A percentile compares a stretch with the other conserved stretches of the same genome.
These are phyloP conservation scores for Pantherophis alleghaniensis DNA, from an alignment of 2,797 vertebrate genomes.

Conservation along the genomic window DNA sequence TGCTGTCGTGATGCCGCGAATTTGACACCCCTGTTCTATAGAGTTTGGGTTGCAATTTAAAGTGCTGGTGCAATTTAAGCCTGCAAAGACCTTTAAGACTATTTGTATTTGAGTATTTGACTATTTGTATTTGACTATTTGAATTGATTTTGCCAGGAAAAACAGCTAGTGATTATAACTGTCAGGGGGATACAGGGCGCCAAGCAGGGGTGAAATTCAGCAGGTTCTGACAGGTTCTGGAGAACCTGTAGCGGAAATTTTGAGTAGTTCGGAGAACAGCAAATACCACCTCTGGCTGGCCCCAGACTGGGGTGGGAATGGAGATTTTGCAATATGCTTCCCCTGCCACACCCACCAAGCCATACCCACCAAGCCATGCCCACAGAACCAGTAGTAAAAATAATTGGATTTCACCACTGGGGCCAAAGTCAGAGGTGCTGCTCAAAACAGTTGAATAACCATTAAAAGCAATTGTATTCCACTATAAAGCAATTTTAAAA, in stretches of 20 bases:
- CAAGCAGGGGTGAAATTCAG: no score
- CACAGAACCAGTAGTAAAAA: no score
- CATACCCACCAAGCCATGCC: no score
- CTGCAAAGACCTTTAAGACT: not conserved
- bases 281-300: no score
- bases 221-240: no score
- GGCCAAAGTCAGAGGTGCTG: not conserved
- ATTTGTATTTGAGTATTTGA: not conserved
- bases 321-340: no score
- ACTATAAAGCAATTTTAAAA: not conserved
- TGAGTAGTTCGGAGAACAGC: no score
- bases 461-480: not conserved
- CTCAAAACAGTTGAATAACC: not conserved
- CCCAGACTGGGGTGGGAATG: no score
- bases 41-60: not conserved
- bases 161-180: not conserved
- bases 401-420: no score
- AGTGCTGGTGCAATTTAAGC: not conserved
- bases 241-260: no score
- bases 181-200: not conserved
- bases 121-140: not conserved
- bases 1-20: accelerated
- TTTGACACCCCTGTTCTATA: not conserved
- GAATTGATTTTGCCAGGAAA: not conserved
- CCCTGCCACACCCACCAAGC: no score